Base-by-base conservation (phyloP, 2,797 vertebrate genomes). In the Sorex maritimensis region DNA sequence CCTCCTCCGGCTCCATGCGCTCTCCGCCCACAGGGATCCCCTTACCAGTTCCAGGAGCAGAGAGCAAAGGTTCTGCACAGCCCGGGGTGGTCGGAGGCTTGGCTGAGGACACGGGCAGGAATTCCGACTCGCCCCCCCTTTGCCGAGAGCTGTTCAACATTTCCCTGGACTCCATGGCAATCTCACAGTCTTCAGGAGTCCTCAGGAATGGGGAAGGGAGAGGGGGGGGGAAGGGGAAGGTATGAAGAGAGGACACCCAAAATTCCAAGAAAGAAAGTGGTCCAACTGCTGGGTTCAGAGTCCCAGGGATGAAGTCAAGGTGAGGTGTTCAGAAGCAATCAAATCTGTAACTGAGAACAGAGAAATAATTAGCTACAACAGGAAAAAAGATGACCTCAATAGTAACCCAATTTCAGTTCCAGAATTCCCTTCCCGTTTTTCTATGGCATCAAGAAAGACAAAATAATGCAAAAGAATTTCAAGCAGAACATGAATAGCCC, bases 101-200 rank as follows among this genome's bases (percentile, higher is more conserved):
- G 0, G 94, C 94, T 0, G 98, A 98, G 86, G 98, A 96, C 77
- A 97, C 97, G 0, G 98, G 97, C 96, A 98, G 97, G 96, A 98
- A 99, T 87, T 99, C 99, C 5, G 97, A 98, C 97, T 99, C 99
- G 0, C 98, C 98, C 95, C 98, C 99, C 96, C 99, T 99, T 97
- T 99, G 98, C 98, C 99, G 98, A 96, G 98, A 98, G 97, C 98
- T 98, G 98, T 98, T 98, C 96, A 98, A 98, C 81, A 98, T 97
- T 97, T 99, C 99, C 98, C 99, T 99, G 98, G 99, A 98, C 98
- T 99, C 99, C 99, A 99, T 99, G 98, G 98, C 97, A 96, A 97
- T 98, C 98, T 97, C 26, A 34, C 95, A 97, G 86, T 11, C 17
- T 96, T 97, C 85, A 95, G 97, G 96, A 95, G 97, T 97, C 96